Conservation (phyloP, 2,797 vertebrate genomes). For the Muscicapa comitata region DNA sequence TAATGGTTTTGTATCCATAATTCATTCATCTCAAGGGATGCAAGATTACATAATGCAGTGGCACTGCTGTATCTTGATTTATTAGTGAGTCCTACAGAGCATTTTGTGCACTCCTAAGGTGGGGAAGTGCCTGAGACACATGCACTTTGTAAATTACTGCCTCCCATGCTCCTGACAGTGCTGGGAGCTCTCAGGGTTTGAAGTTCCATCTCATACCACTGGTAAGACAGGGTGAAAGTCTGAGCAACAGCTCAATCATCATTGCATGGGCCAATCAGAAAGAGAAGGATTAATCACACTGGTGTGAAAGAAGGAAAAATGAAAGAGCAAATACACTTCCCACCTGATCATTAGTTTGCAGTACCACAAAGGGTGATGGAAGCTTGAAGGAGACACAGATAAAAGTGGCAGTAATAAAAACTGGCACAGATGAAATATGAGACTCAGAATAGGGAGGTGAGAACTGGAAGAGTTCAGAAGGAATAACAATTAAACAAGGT, state of each 20-base stretch:
- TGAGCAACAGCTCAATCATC: constrained; percentile 8
- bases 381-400: neutral
- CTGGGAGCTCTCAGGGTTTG: neutral
- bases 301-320: constrained; percentile 15
- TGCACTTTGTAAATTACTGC: neutral
- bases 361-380: neutral
- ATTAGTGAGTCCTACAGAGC: neutral
- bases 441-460: neutral
- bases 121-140: neutral
- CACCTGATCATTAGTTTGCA: neutral
- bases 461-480: neutral
- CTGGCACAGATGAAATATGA: neutral
- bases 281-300: constrained; percentile 1
- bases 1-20: constrained; percentile 38
- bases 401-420: constrained; percentile 24
- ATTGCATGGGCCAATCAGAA: neutral
- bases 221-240: neutral
- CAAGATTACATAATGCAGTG: neutral
- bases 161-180: neutral
- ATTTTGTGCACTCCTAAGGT: neutral
- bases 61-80: neutral
- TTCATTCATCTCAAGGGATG: neutral
- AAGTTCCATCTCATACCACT: neutral
- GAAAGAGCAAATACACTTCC: neutral
- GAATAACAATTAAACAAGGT: neutral